Percentiles rank a stretch among this genome's conserved stretches.
These are phyloP conservation scores for Pristionchus arcanus DNA, from an alignment of 2,888 invertebrate species.

Conservation along the genomic window DNA sequence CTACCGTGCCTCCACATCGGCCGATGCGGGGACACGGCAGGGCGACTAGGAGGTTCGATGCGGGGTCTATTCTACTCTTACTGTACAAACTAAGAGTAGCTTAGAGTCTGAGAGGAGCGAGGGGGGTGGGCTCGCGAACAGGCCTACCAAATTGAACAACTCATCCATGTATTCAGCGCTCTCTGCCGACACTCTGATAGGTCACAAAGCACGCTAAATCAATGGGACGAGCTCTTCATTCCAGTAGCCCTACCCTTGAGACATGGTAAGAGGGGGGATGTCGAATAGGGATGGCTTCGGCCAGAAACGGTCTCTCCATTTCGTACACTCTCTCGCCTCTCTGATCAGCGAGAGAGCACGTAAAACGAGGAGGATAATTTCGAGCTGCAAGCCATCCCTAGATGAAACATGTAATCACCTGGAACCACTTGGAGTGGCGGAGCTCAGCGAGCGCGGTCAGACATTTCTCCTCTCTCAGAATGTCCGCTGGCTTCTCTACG, in stretches of 20 bases:
- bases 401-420: constrained; percentile 84
- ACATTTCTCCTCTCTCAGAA: constrained; percentile 99
- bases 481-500: constrained; percentile 86
- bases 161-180: no score
- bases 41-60: no score
- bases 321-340: no score
- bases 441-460: constrained; percentile 99
- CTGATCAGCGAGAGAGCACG: no score
- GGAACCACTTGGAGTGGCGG: constrained; percentile 99
- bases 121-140: background rate
- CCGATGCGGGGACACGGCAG: background rate
- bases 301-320: no score
- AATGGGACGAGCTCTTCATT: no score
- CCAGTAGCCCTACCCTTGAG: no score
- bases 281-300: background rate
- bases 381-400: no score
- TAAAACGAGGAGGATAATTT: background rate
- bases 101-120: constrained; percentile 16
- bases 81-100: constrained; percentile 16
- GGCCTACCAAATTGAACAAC: no score
- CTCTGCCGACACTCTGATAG: no score
- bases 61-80: constrained; percentile 43
- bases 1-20: no score
- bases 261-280: background rate
- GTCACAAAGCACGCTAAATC: no score